Evolutionary conservation across 2,888 invertebrate genomes (phyloP), one percentile per base, ranked within the genome.

Genomic region (Acleris literana): DNA sequence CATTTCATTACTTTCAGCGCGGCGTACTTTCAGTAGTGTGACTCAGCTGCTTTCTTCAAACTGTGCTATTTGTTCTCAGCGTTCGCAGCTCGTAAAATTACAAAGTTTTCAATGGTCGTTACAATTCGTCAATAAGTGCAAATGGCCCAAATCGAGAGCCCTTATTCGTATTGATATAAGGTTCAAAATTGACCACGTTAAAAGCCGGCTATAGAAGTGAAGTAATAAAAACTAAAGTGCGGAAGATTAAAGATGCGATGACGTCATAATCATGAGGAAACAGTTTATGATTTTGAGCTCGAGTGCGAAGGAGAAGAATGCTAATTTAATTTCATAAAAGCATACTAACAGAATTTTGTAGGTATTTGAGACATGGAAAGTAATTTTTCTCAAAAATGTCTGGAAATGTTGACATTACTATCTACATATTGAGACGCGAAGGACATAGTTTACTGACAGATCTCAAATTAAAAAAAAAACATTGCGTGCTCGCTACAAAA

Each of bases 41-140:
- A 59, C 13, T 6, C 49, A 64, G 33, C 61, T 61, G 16, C 18
- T 55, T 49, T n/a, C 5, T 16, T 22, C 9, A 13, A 33, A 13
- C 55, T 66, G 56, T 18, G 61, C 9, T 66, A 33, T 65, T 65
- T 60, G 60, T 33, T 46, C 43, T 25, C 25, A 43, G 53, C 60
- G 33, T 51, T 61, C 56, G 44, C 60, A 60, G 65, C 65, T 60
- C 65, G 65, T 66, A 66, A 66, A 52, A 66, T 66, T 66, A 66
- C 65, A 61, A 66, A 66, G 61, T 66, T 61, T 66, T 61, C 60
- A 66, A 56, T 33, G 56, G 46, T 56, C 52, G 56, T 66, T 61
- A 61, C 61, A 22, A 56, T 66, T 65, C 56, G 52, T 66, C 65
- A 66, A 66, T 66, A 66, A 66, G 33, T 46, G 52, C 22, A 18